Conservation (phyloP, 1,140 invertebrate genomes). For the Nylanderia fulva region DNA sequence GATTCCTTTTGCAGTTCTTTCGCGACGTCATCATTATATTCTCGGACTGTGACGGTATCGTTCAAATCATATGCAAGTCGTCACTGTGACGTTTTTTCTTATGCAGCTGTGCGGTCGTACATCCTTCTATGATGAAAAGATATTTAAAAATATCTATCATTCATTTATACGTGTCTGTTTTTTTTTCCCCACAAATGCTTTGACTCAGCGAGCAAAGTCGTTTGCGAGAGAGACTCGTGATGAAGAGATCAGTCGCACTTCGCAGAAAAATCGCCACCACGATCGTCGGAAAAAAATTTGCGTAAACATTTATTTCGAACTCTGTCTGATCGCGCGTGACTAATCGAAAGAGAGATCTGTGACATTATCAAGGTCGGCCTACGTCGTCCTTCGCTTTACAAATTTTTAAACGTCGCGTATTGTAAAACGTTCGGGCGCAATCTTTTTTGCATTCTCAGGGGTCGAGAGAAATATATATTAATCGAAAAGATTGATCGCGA, state of each 20-base stretch:
- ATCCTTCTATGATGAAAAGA: slow-evolving; percentile 24
- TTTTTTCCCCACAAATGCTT: slow-evolving; percentile 59
- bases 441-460: slow-evolving; percentile 11
- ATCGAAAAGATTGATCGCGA: slow-evolving; percentile 27
- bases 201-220: slow-evolving; percentile 62
- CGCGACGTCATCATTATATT: slow-evolving; percentile 47
- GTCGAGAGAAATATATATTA: slow-evolving; percentile 5
- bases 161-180: slow-evolving; percentile 61
- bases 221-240: slow-evolving; percentile 8
- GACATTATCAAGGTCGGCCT: slow-evolving; percentile 48
- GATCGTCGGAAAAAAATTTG: background rate
- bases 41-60: slow-evolving; percentile 63
- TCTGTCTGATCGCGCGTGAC: slow-evolving; percentile 45
- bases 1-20: background rate
- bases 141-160: slow-evolving; percentile 67
- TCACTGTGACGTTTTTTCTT: slow-evolving; percentile 42
- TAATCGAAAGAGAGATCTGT: slow-evolving; percentile 62
- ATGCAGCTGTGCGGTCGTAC: slow-evolving; percentile 47
- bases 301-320: slow-evolving; percentile 62
- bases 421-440: background rate
- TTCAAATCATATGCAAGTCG: slow-evolving; percentile 11
- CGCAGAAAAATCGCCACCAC: slow-evolving; percentile 21
- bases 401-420: slow-evolving; percentile 55
- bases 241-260: background rate
- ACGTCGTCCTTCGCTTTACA: slow-evolving; percentile 48